Evolutionary conservation across 35 echinoderm and acorn worm species (phyloP), one percentile per base, ranked within the genome.

Genomic region (Heliocidaris tuberculata): DNA sequence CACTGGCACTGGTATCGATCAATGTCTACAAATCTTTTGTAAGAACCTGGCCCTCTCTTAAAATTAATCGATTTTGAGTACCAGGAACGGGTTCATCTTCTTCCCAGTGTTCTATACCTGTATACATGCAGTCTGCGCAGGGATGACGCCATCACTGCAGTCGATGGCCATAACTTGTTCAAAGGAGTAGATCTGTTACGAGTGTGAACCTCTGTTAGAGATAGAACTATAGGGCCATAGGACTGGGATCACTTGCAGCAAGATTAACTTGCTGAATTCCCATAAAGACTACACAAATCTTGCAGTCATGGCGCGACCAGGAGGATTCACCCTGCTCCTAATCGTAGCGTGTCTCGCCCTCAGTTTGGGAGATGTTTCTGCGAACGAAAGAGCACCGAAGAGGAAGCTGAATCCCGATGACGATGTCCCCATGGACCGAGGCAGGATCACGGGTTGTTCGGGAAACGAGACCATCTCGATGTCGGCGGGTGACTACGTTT

Each of bases 41-140:
- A 78, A 78, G 21, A 7, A 78, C 65, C 65, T 78, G 65, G n/a
- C 65, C 65, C 65, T 78, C 65, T 78, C 27, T 78, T 78, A n/a
- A 78, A 78, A 78, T n/a, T 24, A 78, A 78, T 78, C 65, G 65
- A 78, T 78, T n/a, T 78, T 78, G 21, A 78, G 65, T n/a, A n/a
- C 21, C 65, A 78, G 19, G 21, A 78, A 78, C 21, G 65, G 17
- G 65, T 78, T n/a, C 8, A 15, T 13, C 52, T 56, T 12, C 52
- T 12, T 7, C 50, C 50, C 15, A 9, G 15, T 56, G 52, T 56
- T 42, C 35, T 3, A 42, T 3, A 78, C 19, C n/a, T 24, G 4
- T 19, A 21, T 19, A 78, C 27, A 27, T 19, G 52, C 17, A 21
- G n/a, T 6, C 21, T 78, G 6, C 65, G 65, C 65, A 78, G 27